Evolutionary conservation across 2,113 vertebrate species (phyloP).

Genomic region (Ageneiosus marmoratus): DNA sequence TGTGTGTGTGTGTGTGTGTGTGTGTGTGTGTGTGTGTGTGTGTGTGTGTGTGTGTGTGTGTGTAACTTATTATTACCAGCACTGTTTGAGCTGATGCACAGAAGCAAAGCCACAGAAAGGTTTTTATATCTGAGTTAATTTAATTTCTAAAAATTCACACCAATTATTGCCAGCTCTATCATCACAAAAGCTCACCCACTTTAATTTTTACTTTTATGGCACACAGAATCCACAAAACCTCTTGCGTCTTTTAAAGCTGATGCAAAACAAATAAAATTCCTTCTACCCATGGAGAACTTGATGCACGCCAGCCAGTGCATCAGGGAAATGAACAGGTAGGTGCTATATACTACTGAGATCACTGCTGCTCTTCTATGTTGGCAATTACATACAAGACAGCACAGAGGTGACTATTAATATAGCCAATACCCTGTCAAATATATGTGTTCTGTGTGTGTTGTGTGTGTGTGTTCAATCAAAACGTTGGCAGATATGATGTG

Average conservation of each 20-base stretch:
- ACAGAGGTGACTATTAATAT: conserved; percentile 47
- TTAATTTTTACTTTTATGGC: conserved; percentile 9
- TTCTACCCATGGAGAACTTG: background rate
- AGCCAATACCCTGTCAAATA: conserved; percentile 30
- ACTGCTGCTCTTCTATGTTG: conserved; percentile 6
- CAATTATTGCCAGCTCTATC: background rate
- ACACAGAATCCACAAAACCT: background rate
- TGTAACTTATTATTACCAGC: background rate
- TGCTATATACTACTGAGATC: conserved; percentile 5
- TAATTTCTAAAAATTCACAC: background rate
- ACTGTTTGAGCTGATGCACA: background rate
- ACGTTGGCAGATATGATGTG: background rate
- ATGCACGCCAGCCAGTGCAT: background rate
- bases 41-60: background rate
- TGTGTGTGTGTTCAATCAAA: conserved; percentile 13
- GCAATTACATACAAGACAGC: conserved; percentile 45
- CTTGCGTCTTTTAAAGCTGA: background rate
- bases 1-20: too few relatives aligned
- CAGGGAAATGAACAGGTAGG: conserved; percentile 31
- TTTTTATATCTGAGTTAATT: conserved; percentile 17
- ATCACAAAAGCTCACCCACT: background rate
- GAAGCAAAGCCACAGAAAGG: background rate
- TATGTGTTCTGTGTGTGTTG: background rate
- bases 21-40: too few relatives aligned
- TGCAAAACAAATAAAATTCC: conserved; percentile 19